Evolutionary conservation across 2,797 vertebrate species (phyloP).

Genomic region (Gymnothorax reevesii): DNA sequence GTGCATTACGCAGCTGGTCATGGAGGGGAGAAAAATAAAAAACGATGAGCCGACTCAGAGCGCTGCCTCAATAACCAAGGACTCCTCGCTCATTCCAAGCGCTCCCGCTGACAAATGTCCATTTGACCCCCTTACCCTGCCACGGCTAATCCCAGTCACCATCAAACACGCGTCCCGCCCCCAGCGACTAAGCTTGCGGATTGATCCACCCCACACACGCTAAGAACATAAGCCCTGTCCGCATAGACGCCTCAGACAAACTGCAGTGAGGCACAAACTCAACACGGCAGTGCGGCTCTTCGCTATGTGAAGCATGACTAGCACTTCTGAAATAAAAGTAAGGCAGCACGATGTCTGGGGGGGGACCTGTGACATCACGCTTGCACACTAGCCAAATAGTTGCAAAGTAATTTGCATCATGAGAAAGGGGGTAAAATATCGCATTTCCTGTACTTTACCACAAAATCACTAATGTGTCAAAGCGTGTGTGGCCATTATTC

Average conservation of each 20-base stretch:
- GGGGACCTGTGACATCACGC: not conserved
- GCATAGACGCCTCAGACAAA: not conserved
- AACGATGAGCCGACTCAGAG: not conserved
- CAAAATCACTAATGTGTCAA: not conserved
- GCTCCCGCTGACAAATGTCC: constrained; percentile 44
- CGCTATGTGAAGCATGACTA: not conserved
- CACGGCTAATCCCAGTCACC: constrained; percentile 37
- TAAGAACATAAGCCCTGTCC: not conserved
- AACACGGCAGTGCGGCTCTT: not conserved
- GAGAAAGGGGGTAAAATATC: not conserved
- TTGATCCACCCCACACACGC: not conserved
- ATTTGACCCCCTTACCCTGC: constrained; percentile 36
- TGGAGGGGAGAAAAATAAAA: no score
- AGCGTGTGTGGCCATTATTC: not conserved
- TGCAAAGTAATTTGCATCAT: not conserved
- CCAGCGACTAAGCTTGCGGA: not conserved
- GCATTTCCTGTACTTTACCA: not conserved
- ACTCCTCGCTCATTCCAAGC: constrained; percentile 36
- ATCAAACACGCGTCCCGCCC: constrained; percentile 31
- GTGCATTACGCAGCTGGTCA: not conserved
- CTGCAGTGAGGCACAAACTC: not conserved
- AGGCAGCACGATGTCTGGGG: not conserved
- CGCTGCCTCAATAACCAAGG: not conserved
- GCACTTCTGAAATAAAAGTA: not conserved
- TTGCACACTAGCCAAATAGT: not conserved